A percentile compares a stretch with the other conserved stretches of the same genome.
phyloP scores from a whole-genome alignment of 2,888 invertebrate species.

The Synergus gifuensis region DNA sequence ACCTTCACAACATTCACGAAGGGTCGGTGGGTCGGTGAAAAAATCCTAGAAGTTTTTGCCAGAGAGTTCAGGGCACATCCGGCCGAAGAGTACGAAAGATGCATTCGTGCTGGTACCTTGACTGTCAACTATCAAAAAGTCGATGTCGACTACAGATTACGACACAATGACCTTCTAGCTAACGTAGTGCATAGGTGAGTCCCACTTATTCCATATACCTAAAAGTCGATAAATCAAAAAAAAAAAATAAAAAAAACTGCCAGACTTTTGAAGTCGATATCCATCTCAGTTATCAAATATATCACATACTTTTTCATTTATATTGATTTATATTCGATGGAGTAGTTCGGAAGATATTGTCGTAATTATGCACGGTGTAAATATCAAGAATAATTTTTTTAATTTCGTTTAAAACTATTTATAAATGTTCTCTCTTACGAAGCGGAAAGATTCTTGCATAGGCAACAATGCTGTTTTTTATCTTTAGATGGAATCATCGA shows the following conservation, averaged over 20 bases:
- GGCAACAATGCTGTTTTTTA: not conserved
- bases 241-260: not conserved
- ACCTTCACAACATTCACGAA: conserved; percentile 98
- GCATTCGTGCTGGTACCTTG: conserved; percentile 93
- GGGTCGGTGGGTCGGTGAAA: conserved; percentile 97
- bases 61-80: conserved; percentile 97
- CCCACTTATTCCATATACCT: conserved; percentile 10
- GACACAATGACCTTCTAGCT: conserved; percentile 95
- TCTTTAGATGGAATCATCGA: not conserved
- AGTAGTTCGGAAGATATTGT: not conserved
- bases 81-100: conserved; percentile 93
- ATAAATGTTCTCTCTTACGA: not conserved
- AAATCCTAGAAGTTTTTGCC: conserved; percentile 94
- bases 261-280: not conserved
- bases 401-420: not conserved
- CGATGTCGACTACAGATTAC: conserved; percentile 92
- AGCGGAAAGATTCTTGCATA: not conserved
- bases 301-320: not conserved
- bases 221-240: not conserved
- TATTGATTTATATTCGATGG: not conserved
- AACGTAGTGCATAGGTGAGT: conserved; percentile 95
- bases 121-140: conserved; percentile 97
- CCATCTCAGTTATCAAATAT: not conserved
- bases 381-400: not conserved
- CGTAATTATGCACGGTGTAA: not conserved